A percentile compares a stretch with the other conserved stretches of the same genome.
Evolutionary conservation across 2,113 vertebrate species (phyloP).

Genomic region (Mugil cephalus): DNA sequence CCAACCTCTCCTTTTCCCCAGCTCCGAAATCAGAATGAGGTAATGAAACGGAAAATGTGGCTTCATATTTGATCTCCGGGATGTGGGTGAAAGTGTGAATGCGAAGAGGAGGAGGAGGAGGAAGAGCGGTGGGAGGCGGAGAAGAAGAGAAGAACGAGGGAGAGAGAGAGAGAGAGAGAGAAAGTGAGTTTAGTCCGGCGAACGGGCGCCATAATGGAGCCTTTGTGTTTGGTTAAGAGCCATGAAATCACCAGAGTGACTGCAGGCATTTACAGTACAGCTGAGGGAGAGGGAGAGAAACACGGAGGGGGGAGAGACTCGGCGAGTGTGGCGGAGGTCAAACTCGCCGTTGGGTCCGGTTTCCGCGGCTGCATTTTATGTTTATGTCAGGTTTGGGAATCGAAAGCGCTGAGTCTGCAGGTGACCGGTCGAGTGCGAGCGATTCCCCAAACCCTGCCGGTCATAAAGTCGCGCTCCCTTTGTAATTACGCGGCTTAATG

Average conservation of each 20-base stretch:
- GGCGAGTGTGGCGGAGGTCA: not conserved
- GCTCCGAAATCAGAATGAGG: slow-evolving; percentile 12
- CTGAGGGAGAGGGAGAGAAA: not conserved
- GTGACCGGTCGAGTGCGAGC: slow-evolving; percentile 5
- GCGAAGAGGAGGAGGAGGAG: slow-evolving; percentile 37
- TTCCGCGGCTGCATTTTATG: slow-evolving; percentile 7
- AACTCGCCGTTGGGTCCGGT: not conserved
- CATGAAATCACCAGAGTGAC: slow-evolving; percentile 79
- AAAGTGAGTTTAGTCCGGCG: slow-evolving; percentile 56
- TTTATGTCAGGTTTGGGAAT: slow-evolving; percentile 10
- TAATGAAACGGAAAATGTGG: slow-evolving; percentile 48
- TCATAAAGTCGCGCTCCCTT: not conserved
- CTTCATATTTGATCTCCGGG: not conserved
- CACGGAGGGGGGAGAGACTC: not conserved
- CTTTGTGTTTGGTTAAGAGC: slow-evolving; percentile 80
- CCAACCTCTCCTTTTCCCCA: not conserved
- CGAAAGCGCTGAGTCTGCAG: slow-evolving; percentile 1
- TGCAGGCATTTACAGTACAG: slow-evolving; percentile 60
- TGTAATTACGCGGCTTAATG: slow-evolving; percentile 1
- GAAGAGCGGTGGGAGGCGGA: slow-evolving; percentile 13
- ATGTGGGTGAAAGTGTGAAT: slow-evolving; percentile 59
- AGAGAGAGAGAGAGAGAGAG: slow-evolving; percentile 24
- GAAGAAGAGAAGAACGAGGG: slow-evolving; percentile 18
- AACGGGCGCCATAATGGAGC: slow-evolving; percentile 68
- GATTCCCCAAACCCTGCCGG: slow-evolving; percentile 12